Evolutionary conservation across 2,113 vertebrate species (phyloP).

Genomic region (Hemibagrus wyckioides): DNA sequence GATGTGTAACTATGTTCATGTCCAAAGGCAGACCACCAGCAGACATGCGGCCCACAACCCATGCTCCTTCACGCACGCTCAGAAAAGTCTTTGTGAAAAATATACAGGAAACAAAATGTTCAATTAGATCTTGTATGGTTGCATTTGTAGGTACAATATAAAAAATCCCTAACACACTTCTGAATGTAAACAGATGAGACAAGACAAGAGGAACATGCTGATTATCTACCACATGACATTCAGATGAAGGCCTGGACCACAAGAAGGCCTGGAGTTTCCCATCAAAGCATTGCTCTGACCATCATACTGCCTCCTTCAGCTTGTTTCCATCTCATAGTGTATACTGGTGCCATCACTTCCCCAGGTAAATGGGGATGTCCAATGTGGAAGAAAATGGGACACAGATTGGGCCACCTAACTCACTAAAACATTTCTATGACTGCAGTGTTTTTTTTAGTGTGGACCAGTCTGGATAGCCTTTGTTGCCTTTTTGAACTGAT

Average conservation of each 20-base stretch:
- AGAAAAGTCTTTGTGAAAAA: conserved; percentile 82
- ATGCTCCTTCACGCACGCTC: conserved; percentile 83
- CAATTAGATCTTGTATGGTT: too few relatives aligned
- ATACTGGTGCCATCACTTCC: background rate
- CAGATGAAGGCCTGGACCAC: too few relatives aligned
- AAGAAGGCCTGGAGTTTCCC: too few relatives aligned
- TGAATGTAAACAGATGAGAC: background rate
- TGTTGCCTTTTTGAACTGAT: too few relatives aligned
- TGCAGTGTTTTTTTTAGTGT: too few relatives aligned
- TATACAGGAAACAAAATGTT: background rate
- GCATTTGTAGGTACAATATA: background rate
- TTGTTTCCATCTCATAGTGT: too few relatives aligned
- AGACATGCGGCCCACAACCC: conserved; percentile 80
- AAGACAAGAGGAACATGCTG: background rate
- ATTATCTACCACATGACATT: background rate
- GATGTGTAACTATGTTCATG: conserved; percentile 70
- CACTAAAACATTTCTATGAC: background rate
- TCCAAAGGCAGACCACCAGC: conserved; percentile 79
- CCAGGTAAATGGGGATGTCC: too few relatives aligned
- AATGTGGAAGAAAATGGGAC: too few relatives aligned
- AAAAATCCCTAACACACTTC: background rate
- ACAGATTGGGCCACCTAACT: too few relatives aligned
- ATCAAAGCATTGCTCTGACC: too few relatives aligned
- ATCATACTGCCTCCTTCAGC: too few relatives aligned
- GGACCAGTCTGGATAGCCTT: too few relatives aligned